Percentiles rank a stretch among this genome's conserved stretches.
Conservation (phyloP, 2,888 invertebrate species). For the Stenichneumon culpator region DNA sequence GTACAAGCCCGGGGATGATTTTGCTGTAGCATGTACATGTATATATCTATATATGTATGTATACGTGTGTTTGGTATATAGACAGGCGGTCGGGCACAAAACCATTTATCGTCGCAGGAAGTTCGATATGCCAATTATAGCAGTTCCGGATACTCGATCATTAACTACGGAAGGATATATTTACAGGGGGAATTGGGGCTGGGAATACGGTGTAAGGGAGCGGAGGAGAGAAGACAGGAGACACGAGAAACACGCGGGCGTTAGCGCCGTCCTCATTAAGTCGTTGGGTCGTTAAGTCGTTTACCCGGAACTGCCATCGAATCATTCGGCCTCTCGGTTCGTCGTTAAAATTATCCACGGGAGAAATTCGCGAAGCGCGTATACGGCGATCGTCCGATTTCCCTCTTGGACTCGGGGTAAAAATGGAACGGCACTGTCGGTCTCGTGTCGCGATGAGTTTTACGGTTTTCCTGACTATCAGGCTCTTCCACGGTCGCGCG, state of each 20-base stretch:
- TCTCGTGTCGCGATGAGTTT: not conserved
- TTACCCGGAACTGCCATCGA: conserved; percentile 60
- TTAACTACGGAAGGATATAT: conserved; percentile 67
- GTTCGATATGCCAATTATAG: conserved; percentile 67
- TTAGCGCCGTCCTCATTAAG: conserved; percentile 64
- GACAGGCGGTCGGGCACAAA: conserved; percentile 42
- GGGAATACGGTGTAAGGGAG: not conserved
- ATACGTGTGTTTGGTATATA: conserved; percentile 14
- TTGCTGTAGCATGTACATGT: not conserved
- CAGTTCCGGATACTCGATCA: conserved; percentile 66
- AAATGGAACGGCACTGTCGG: not conserved
- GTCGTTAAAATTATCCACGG: conserved; percentile 44
- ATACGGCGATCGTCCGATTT: conserved; percentile 7
- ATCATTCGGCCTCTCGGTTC: conserved; percentile 25
- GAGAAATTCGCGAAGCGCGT: conserved; percentile 30
- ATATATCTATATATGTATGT: not conserved
- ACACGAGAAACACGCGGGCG: conserved; percentile 13
- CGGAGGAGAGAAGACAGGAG: conserved; percentile 28
- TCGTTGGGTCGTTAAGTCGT: conserved; percentile 66
- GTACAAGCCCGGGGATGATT: not conserved
- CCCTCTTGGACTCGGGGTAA: conserved; percentile 6
- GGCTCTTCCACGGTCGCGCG: not conserved
- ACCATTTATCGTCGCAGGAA: conserved; percentile 53
- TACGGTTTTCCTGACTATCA: not conserved
- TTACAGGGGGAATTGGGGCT: conserved; percentile 48